Evolutionary conservation across 2,888 invertebrate species (phyloP), one percentile per base, ranked within the genome.

Genomic region (Drosophila niveifrons): DNA sequence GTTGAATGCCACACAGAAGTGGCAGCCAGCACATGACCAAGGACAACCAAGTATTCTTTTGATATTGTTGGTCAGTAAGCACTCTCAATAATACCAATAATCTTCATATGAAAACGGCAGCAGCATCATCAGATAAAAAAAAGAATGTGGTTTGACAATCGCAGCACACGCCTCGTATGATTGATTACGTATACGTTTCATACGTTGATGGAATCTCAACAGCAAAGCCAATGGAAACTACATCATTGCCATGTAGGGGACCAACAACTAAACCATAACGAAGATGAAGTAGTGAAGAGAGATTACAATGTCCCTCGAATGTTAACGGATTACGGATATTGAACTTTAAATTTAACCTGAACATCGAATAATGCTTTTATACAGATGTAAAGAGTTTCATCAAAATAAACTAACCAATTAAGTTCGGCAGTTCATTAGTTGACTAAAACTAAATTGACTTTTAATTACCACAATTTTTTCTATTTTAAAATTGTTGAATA

Each of bases 51-150:
- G 13, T 28, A 29, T 29, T 53, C 39, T 43, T 66, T 39, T 52
- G 34, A 44, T n/a, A 44, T 18, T 43, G 48, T 65, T 73, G 55
- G 31, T 52, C 66, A 59, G 57, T 52, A 41, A 57, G 58, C 61
- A 70, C 64, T 53, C 63, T 65, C 58, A 72, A 81, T 67, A 75
- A 74, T 63, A 50, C 56, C 79, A 78, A 76, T 70, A 78, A 78
- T 69, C 69, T 58, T 57, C 59, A 43, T 17, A 53, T 39, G 44
- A 31, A 56, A 68, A 68, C 52, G 43, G 41, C 65, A 51, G 6
- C 66, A 47, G 50, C 43, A 36, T 1, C 41, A n/a, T 18, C 39
- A 31, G 15, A 36, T 4, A 11, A 31, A 10, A 29, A 31, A 28
- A 57, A 65, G 59, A 50, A 1, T 23, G 23, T 51, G 15, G 13